These are phyloP conservation scores for Pediacus dermestoides DNA, from an alignment of 2,888 invertebrate genomes.

Conservation along the genomic window DNA sequence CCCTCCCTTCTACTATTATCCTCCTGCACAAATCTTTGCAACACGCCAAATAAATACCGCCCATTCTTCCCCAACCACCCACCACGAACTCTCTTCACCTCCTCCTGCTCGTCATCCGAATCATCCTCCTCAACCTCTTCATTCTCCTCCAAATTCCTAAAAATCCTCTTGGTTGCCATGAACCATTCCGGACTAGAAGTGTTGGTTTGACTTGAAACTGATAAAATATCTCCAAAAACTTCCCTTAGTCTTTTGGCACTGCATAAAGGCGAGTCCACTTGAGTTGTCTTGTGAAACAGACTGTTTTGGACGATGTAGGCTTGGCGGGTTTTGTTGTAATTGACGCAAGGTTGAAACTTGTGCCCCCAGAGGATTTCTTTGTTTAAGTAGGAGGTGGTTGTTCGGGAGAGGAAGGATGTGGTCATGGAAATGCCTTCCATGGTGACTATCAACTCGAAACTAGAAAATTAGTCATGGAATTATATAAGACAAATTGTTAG, in stretches of 20 bases:
- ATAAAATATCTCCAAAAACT: slow-evolving; percentile 47
- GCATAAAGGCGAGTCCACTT: slow-evolving; percentile 75
- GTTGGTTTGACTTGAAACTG: slow-evolving; percentile 7
- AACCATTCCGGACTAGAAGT: too few relatives aligned
- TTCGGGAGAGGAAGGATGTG: slow-evolving; percentile 70
- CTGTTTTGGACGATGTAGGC: slow-evolving; percentile 61
- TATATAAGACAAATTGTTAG: slow-evolving; percentile 2
- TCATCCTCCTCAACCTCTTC: too few relatives aligned
- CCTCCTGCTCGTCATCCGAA: too few relatives aligned
- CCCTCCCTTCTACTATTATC: neutral
- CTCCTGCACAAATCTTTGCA: neutral
- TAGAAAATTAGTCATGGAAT: too few relatives aligned
- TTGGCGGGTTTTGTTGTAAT: slow-evolving; percentile 56
- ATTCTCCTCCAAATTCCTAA: too few relatives aligned
- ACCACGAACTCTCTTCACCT: too few relatives aligned
- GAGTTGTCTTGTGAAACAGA: slow-evolving; percentile 62
- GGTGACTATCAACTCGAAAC: slow-evolving; percentile 78
- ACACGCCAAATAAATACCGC: neutral
- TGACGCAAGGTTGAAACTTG: slow-evolving; percentile 57
- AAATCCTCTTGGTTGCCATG: too few relatives aligned
- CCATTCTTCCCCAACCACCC: too few relatives aligned
- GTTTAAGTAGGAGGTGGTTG: slow-evolving; percentile 73
- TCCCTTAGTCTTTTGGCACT: slow-evolving; percentile 80
- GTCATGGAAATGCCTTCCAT: slow-evolving; percentile 78
- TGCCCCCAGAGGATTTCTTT: slow-evolving; percentile 83